A percentile compares a stretch with the other conserved stretches of the same genome.
Evolutionary conservation across 2,888 invertebrate species (phyloP).

Genomic region (Chaetogeoica ovagalla): DNA sequence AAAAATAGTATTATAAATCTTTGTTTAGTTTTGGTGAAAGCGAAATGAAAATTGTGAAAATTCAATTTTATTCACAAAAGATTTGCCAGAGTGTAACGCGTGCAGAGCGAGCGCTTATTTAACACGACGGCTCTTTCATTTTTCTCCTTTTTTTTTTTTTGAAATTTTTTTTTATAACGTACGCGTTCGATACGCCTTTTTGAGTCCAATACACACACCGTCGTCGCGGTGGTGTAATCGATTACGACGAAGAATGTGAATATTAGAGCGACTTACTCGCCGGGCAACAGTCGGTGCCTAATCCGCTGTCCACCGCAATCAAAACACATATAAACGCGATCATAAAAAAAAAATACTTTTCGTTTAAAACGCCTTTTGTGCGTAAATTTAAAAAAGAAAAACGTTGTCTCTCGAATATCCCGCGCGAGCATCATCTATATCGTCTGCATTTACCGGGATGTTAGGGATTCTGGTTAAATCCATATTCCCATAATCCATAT

Average conservation of each 20-base stretch:
- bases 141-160: neutral
- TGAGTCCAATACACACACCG: neutral
- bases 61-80: neutral
- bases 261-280: constrained; percentile 15
- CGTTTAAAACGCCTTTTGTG: neutral
- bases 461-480: no score
- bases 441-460: no score
- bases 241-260: constrained; percentile 45
- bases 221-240: constrained; percentile 25
- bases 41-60: neutral
- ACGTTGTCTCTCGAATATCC: no score
- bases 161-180: constrained; percentile 21
- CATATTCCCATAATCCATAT: no score
- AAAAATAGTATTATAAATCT: no score
- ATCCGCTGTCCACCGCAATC: constrained; percentile 15
- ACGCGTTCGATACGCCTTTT: constrained; percentile 33
- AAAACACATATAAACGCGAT: neutral
- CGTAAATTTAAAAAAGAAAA: no score
- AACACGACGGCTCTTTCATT: neutral
- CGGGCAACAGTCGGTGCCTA: neutral
- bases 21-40: no score
- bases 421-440: no score
- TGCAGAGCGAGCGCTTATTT: neutral
- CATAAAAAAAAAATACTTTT: neutral
- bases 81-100: neutral